Base-by-base conservation (phyloP, 2,888 invertebrate genomes). In the Dasypogon diadema region DNA sequence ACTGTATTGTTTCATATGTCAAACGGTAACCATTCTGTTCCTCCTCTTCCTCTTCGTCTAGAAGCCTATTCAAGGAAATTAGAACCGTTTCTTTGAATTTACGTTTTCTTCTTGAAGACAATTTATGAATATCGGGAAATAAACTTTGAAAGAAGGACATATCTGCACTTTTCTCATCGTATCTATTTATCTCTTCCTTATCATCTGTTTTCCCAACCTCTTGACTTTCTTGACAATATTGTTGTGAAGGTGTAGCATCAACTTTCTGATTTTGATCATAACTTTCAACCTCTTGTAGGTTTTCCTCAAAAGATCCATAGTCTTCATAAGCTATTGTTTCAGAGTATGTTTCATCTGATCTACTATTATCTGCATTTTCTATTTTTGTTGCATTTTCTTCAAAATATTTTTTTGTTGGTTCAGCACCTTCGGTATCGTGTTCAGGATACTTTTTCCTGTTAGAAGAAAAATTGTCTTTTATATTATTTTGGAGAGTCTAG, bases 61-160 rank as follows among this genome's bases (percentile, higher is more conserved):
- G 6, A 22, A 68, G 22, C 1, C 48, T 22, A 24, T 68, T 24
- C 8, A 68, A 16, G 2, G 65, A 48, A 46, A 68, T 14, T 14
- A 68, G 22, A n/a, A 68, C 24, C n/a, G 65, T 68, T 48, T 68
- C 65, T 48, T 68, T 68, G 34, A 68, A 68, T 48, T 68, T 68
- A 2, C 65, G 46, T 8, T 68, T 68, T 68, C 65, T 14, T 68
- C 65, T 46, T n/a, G 65, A 12, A 24, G 65, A 68, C 4, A 68
- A 37, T 24, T 48, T 68, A 16, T 68, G 65, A 6, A 68, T 68
- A 16, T 68, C 65, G 2, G 65, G 65, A 48, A 68, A 68, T 4
- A 68, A 26, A 8, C 65, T 68, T 16, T 68, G 24, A 21, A 68
- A 68, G 24, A 68, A 68, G 2, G 48, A 12, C 12, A 68, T 12